A percentile compares a stretch with the other conserved stretches of the same genome.
phyloP scores from a whole-genome alignment of 2,888 invertebrate species.

The Chirona hameri region DNA sequence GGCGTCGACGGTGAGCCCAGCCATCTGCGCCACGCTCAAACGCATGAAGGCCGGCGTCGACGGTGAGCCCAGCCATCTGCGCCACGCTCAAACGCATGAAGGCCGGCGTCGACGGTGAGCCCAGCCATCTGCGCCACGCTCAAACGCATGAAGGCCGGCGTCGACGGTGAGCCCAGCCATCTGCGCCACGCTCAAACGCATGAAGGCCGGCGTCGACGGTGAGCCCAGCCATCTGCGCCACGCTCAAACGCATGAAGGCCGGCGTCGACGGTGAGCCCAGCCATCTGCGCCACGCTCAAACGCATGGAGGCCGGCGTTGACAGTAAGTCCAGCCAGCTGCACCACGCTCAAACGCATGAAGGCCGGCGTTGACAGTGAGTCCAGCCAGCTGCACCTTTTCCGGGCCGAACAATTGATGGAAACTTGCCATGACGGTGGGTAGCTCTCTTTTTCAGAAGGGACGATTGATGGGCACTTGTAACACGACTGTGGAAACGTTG shows the following conservation, averaged over 20 bases:
- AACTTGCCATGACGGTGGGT: too few relatives aligned
- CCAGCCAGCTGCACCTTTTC: too few relatives aligned
- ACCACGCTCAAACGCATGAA: slow-evolving; percentile 29
- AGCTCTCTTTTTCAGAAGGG: too few relatives aligned
- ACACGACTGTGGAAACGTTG: too few relatives aligned
- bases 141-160: slow-evolving; percentile 24
- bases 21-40: slow-evolving; percentile 30
- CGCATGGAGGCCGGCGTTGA: slow-evolving; percentile 30
- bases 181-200: slow-evolving; percentile 29
- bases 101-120: slow-evolving; percentile 30
- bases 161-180: slow-evolving; percentile 29
- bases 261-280: slow-evolving; percentile 30
- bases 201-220: slow-evolving; percentile 31
- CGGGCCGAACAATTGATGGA: too few relatives aligned
- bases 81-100: slow-evolving; percentile 29
- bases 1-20: slow-evolving; percentile 30
- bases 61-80: background rate
- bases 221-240: background rate
- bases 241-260: slow-evolving; percentile 29
- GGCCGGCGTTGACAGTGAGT: slow-evolving; percentile 30
- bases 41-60: slow-evolving; percentile 31
- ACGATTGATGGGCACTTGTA: too few relatives aligned
- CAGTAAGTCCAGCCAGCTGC: background rate
- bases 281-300: slow-evolving; percentile 30
- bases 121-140: slow-evolving; percentile 27